These are phyloP conservation scores for Zaprionus taronus DNA, from an alignment of 1,140 invertebrate genomes.

Conservation along the genomic window DNA sequence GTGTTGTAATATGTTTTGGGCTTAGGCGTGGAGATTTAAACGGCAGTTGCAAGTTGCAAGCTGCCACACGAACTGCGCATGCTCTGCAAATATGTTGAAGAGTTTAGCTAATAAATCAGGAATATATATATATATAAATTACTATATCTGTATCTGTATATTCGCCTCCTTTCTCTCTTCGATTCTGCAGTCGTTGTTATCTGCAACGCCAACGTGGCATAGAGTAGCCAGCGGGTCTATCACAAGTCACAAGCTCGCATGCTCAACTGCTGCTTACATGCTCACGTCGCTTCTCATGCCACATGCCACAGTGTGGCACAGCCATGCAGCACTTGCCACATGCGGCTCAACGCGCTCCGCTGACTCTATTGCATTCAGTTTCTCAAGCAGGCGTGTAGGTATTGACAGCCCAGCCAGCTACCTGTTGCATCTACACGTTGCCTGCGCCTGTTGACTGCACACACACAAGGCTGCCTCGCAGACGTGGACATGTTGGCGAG, in stretches of 20 bases:
- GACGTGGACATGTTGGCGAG: conserved; percentile 69
- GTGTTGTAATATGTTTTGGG: conserved; percentile 36
- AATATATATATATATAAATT: not conserved
- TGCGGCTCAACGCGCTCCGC: conserved; percentile 36
- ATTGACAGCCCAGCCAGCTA: conserved; percentile 71
- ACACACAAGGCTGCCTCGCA: conserved; percentile 26
- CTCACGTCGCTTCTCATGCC: conserved; percentile 31
- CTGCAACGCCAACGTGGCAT: not conserved
- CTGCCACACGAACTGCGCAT: conserved; percentile 6
- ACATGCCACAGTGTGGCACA: conserved; percentile 6
- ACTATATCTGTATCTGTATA: not conserved
- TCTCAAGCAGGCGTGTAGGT: conserved; percentile 73
- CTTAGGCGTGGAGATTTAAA: conserved; percentile 35
- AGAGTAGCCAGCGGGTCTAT: conserved; percentile 37
- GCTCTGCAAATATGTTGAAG: conserved; percentile 4
- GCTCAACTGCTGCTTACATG: conserved; percentile 1
- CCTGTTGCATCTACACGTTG: conserved; percentile 60
- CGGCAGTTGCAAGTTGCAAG: not conserved
- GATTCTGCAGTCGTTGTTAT: not conserved
- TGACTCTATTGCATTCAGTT: conserved; percentile 35
- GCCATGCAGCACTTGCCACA: conserved; percentile 45
- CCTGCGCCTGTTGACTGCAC: conserved; percentile 44
- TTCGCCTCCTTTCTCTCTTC: not conserved
- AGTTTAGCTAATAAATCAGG: not conserved
- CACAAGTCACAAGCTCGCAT: conserved; percentile 22